Percentiles rank a stretch among this genome's conserved stretches.
Evolutionary conservation across 2,888 invertebrate genomes (phyloP).

Genomic region (Dasysyrphus tricinctus): DNA sequence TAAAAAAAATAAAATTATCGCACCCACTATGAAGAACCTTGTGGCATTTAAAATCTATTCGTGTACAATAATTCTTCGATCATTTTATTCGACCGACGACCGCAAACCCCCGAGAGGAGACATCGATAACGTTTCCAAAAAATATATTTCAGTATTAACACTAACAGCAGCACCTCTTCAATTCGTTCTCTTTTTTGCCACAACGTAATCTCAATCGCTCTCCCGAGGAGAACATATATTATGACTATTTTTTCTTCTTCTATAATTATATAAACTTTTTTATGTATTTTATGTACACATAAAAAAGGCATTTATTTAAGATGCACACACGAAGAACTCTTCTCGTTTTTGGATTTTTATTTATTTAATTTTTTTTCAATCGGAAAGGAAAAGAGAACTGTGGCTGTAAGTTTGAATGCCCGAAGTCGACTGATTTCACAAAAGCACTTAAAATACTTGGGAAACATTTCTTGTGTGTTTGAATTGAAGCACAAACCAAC

Average conservation of each 20-base stretch:
- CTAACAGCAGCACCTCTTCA: constrained; percentile 3
- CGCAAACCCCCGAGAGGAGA: constrained; percentile 24
- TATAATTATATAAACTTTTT: constrained; percentile 19
- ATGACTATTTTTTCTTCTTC: constrained; percentile 16
- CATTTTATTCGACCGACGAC: constrained; percentile 24
- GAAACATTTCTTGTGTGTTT: constrained; percentile 52
- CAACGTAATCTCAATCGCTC: not conserved
- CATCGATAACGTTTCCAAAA: constrained; percentile 53
- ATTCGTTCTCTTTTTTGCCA: constrained; percentile 34
- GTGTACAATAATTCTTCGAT: constrained; percentile 48
- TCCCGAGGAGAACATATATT: constrained; percentile 40
- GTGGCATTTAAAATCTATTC: constrained; percentile 55
- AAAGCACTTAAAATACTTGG: constrained; percentile 69
- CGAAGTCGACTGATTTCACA: constrained; percentile 72
- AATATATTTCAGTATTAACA: constrained; percentile 26
- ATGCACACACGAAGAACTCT: constrained; percentile 24
- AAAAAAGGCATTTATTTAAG: constrained; percentile 32
- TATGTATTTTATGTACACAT: constrained; percentile 33
- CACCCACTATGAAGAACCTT: constrained; percentile 65
- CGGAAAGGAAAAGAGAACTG: constrained; percentile 60
- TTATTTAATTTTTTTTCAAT: constrained; percentile 45
- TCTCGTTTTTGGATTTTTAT: not conserved
- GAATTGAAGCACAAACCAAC: constrained; percentile 8
- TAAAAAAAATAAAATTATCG: constrained; percentile 38
- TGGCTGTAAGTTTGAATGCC: constrained; percentile 71